Conservation (phyloP, 1,140 invertebrate species). For the Brachionus plicatilis region DNA sequence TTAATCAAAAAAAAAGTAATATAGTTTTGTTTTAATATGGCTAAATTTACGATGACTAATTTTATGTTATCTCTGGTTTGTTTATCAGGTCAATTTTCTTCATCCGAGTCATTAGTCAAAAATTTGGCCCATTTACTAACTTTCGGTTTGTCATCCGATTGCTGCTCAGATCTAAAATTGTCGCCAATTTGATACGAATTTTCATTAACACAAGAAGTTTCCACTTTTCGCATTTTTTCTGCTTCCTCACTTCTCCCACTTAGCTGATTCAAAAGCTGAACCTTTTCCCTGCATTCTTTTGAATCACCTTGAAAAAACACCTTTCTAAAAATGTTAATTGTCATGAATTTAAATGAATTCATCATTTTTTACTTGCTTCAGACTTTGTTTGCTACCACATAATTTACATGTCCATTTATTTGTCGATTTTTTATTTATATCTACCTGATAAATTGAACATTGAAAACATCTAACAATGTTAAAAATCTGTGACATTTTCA, state of each 20-base stretch:
- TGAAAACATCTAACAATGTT: conserved; percentile 27
- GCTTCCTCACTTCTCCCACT: neutral
- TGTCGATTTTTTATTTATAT: conserved; percentile 30
- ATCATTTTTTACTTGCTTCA: neutral
- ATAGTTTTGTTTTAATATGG: neutral
- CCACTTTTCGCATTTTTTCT: neutral
- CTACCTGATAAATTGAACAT: conserved; percentile 27
- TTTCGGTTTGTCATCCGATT: neutral
- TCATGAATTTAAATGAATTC: neutral
- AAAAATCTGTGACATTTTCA: neutral
- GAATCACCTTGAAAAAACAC: neutral
- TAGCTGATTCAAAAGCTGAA: neutral
- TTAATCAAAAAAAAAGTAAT: neutral
- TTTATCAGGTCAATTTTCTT: conserved; percentile 1
- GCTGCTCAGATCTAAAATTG: neutral
- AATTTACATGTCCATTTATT: conserved; percentile 39
- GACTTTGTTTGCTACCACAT: conserved; percentile 26
- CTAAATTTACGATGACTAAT: conserved; percentile 8
- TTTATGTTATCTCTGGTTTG: conserved; percentile 2
- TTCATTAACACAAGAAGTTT: neutral
- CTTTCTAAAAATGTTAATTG: neutral
- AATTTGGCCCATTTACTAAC: conserved; percentile 34
- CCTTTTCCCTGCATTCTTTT: conserved; percentile 10
- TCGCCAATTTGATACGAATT: neutral
- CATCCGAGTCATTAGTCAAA: conserved; percentile 32